Evolutionary conservation across 2,888 invertebrate species (phyloP).

Genomic region (Caenorhabditis sulstoni): DNA sequence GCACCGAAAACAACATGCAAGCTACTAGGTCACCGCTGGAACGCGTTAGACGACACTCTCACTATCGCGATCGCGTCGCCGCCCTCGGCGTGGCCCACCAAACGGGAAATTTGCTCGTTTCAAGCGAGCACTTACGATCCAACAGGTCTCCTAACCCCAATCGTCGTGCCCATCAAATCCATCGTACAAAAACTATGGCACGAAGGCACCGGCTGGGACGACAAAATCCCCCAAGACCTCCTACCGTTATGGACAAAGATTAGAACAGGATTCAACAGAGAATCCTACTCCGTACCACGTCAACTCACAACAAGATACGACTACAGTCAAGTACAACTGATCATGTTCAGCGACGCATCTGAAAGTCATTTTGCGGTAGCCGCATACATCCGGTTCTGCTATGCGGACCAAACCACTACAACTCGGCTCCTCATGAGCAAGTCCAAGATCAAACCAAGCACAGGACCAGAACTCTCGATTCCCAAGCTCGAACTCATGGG

Average conservation of each 20-base stretch:
- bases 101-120: constrained; percentile 16
- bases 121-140: constrained; percentile 42
- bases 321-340: not conserved
- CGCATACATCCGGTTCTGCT: constrained; percentile 17
- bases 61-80: constrained; percentile 1
- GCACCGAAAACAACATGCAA: constrained; percentile 1
- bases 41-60: constrained; percentile 15
- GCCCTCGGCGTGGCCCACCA: not conserved
- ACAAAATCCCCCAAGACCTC: not conserved
- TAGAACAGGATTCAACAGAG: not conserved
- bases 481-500: constrained; percentile 57
- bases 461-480: constrained; percentile 31
- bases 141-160: constrained; percentile 23
- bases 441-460: constrained; percentile 21
- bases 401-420: not conserved
- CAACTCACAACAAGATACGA: constrained; percentile 6
- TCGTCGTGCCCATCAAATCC: constrained; percentile 18
- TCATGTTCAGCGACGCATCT: constrained; percentile 41
- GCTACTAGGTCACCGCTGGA: constrained; percentile 52
- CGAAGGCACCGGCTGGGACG: constrained; percentile 17
- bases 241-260: constrained; percentile 21
- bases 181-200: constrained; percentile 34
- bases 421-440: constrained; percentile 29
- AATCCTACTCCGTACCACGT: not conserved
- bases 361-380: constrained; percentile 10